Percentiles rank a stretch among this genome's conserved stretches.
Evolutionary conservation across 2,797 vertebrate genomes (phyloP).

Genomic region (Arrhamphus sclerolepis): DNA sequence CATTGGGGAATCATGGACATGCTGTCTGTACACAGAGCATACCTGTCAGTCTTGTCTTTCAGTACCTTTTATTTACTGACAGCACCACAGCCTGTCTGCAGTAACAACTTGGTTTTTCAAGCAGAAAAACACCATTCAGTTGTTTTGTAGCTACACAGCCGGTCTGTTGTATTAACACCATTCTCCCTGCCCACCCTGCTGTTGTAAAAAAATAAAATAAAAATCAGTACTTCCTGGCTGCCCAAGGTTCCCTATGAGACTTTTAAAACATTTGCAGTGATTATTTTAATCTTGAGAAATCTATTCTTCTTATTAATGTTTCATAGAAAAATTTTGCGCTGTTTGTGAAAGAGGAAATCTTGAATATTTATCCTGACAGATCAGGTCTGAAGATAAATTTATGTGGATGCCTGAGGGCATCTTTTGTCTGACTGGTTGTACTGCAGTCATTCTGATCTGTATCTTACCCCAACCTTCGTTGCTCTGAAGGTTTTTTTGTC

Average conservation of each 20-base stretch:
- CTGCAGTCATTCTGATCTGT: background rate
- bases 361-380: background rate
- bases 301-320: background rate
- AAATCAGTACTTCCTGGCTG: slow-evolving; percentile 4
- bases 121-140: slow-evolving; percentile 8
- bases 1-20: background rate
- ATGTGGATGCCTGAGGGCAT: too few species aligned
- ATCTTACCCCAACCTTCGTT: background rate
- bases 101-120: slow-evolving; percentile 6
- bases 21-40: background rate
- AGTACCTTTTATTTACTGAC: background rate
- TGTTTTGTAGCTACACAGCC: background rate
- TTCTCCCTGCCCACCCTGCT: background rate
- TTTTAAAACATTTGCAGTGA: slow-evolving; percentile 4
- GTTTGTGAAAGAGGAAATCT: background rate
- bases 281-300: background rate
- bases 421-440: background rate
- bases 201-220: slow-evolving; percentile 18
- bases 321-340: background rate
- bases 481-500: slow-evolving; percentile 1
- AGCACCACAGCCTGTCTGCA: background rate
- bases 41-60: background rate
- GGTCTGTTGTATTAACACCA: background rate
- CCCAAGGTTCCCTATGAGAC: background rate
- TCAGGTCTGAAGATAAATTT: too few species aligned